These are phyloP conservation scores for Entelurus aequoreus DNA, from an alignment of 2,113 vertebrate genomes.

Conservation along the genomic window DNA sequence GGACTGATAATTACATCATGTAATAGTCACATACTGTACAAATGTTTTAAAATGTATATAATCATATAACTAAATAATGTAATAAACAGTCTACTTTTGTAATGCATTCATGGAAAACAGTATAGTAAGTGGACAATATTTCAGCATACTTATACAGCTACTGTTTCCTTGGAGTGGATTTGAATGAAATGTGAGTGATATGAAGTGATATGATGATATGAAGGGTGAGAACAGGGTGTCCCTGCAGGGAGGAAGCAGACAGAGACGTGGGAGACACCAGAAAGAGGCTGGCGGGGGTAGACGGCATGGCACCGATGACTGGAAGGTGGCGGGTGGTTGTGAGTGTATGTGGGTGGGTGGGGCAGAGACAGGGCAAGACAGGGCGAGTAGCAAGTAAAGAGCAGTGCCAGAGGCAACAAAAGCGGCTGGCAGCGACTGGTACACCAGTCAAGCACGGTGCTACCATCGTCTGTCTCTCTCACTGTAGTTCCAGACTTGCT, in stretches of 20 bases:
- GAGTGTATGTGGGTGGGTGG: constrained; percentile 1
- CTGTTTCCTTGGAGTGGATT: no score
- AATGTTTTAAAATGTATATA: no score
- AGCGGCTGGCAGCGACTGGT: constrained; percentile 48
- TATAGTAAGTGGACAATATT: no score
- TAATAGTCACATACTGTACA: no score
- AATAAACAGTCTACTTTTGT: no score
- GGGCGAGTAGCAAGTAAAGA: constrained; percentile 42
- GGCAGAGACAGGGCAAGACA: constrained; percentile 6
- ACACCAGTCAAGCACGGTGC: constrained; percentile 41
- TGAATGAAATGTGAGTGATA: no score
- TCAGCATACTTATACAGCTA: no score
- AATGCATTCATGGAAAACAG: no score
- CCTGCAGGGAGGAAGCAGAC: constrained; percentile 16
- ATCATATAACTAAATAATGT: no score
- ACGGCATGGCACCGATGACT: constrained; percentile 28
- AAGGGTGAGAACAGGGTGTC: constrained; percentile 8
- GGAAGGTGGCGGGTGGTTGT: constrained; percentile 17
- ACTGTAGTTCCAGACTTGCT: constrained; percentile 49
- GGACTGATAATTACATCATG: no score
- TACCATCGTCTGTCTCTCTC: constrained; percentile 3
- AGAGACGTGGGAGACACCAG: constrained; percentile 20
- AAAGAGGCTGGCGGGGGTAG: constrained; percentile 24
- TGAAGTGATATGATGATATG: no score
- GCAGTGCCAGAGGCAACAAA: constrained; percentile 42